Conservation (phyloP, 2,113 vertebrate species). For the Micronycteris hirsuta region DNA sequence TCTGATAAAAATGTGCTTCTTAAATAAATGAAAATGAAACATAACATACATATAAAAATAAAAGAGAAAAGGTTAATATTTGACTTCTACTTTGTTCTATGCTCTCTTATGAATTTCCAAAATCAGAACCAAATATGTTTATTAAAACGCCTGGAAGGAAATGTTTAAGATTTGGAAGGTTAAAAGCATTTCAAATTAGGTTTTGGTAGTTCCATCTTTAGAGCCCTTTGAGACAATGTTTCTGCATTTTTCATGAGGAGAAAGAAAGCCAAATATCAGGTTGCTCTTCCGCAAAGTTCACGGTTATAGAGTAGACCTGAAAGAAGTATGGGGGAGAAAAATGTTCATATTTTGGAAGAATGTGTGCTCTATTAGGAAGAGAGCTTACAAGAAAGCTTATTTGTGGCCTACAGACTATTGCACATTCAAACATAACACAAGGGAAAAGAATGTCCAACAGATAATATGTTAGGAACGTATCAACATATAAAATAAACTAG, state of each 20-base stretch:
- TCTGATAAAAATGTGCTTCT: constrained; percentile 74
- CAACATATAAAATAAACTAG: constrained; percentile 86
- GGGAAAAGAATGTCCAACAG: constrained; percentile 81
- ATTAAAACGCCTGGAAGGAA: constrained; percentile 72
- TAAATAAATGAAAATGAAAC: constrained; percentile 73
- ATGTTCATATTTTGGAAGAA: constrained; percentile 71
- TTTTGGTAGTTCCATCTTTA: constrained; percentile 68
- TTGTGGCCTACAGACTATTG: constrained; percentile 96
- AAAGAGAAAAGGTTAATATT: constrained; percentile 66
- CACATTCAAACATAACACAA: constrained; percentile 94
- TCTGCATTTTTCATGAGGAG: constrained; percentile 70
- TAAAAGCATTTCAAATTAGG: constrained; percentile 68
- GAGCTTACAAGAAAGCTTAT: constrained; percentile 85
- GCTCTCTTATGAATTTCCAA: constrained; percentile 73
- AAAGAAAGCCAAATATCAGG: constrained; percentile 73
- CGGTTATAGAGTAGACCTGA: constrained; percentile 63
- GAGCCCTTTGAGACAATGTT: constrained; percentile 78
- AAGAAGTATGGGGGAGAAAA: constrained; percentile 43
- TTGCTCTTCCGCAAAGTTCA: constrained; percentile 79
- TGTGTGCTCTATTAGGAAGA: constrained; percentile 77
- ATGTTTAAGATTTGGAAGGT: constrained; percentile 76
- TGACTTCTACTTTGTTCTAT: constrained; percentile 76
- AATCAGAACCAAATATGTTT: constrained; percentile 68
- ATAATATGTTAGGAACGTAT: constrained; percentile 80
- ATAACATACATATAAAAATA: constrained; percentile 76